These are phyloP conservation scores for Solea senegalensis DNA, from an alignment of 2,113 vertebrate genomes.

Conservation along the genomic window DNA sequence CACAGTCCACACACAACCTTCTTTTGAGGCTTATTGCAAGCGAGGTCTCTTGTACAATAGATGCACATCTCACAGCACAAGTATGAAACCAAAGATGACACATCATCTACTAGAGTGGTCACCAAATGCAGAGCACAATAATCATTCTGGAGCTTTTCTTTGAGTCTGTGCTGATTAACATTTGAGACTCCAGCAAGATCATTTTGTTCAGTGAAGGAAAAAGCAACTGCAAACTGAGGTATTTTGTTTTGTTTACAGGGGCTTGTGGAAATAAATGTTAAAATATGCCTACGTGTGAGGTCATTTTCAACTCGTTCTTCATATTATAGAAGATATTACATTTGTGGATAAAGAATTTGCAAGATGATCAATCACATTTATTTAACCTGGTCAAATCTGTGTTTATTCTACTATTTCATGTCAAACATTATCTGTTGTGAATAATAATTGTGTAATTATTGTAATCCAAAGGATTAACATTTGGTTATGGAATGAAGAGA, in stretches of 20 bases:
- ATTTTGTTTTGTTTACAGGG: background rate
- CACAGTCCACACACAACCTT: constrained; percentile 22
- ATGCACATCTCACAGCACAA: constrained; percentile 27
- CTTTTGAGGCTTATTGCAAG: constrained; percentile 50
- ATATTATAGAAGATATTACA: too few species aligned
- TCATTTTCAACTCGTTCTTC: background rate
- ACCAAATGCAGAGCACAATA: constrained; percentile 24
- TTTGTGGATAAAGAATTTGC: too few species aligned
- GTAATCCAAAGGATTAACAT: too few species aligned
- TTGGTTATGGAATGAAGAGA: too few species aligned
- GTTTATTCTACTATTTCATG: too few species aligned
- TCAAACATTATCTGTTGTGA: too few species aligned
- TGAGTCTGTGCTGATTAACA: constrained; percentile 3
- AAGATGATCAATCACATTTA: too few species aligned
- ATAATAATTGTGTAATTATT: too few species aligned
- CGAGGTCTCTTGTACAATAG: constrained; percentile 25
- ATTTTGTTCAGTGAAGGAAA: background rate
- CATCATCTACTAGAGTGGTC: constrained; percentile 43
- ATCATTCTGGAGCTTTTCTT: constrained; percentile 16
- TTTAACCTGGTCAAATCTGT: too few species aligned
- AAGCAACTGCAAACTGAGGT: constrained; percentile 13
- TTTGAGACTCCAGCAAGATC: constrained; percentile 9
- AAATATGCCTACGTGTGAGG: background rate
- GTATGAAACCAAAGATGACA: constrained; percentile 53
- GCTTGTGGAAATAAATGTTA: constrained; percentile 9